A percentile compares a stretch with the other conserved stretches of the same genome.
phyloP scores from a whole-genome alignment of 2,888 invertebrate species.

The Apamea epomidion region DNA sequence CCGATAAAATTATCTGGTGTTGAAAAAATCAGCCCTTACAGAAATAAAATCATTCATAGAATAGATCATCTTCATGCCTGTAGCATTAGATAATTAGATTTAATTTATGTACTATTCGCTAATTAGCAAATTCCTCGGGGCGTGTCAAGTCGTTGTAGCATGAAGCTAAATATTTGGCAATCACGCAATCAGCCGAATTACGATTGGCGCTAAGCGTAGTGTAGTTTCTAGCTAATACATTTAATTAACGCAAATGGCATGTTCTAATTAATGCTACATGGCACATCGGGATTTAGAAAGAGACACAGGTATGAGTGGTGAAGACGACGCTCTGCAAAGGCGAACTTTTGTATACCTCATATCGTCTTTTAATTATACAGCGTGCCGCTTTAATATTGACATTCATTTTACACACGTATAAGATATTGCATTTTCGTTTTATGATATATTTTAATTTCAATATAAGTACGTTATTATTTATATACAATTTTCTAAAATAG shows the following conservation, averaged over 20 bases:
- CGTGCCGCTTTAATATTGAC: too few relatives aligned
- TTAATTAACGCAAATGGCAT: conserved; percentile 24
- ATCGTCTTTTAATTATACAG: too few relatives aligned
- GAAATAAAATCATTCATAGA: background rate
- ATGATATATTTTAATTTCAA: too few relatives aligned
- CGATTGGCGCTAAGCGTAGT: background rate
- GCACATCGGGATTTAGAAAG: background rate
- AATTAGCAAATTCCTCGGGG: conserved; percentile 6
- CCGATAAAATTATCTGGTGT: too few relatives aligned
- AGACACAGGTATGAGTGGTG: background rate
- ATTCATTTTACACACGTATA: too few relatives aligned
- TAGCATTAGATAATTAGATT: conserved; percentile 4
- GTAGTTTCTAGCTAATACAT: background rate
- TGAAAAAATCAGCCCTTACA: too few relatives aligned
- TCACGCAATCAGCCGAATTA: conserved; percentile 20
- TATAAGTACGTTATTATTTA: background rate
- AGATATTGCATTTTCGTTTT: too few relatives aligned
- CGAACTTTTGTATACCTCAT: too few relatives aligned
- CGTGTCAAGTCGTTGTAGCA: background rate
- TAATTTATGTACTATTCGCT: conserved; percentile 5
- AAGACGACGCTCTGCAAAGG: too few relatives aligned
- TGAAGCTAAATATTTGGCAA: conserved; percentile 26
- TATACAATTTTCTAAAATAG: too few relatives aligned
- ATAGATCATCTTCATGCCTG: background rate
- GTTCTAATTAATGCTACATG: background rate